Evolutionary conservation across 92 coral and sea anemone genomes (phyloP).

Genomic region (Palythoa grandiflora): DNA sequence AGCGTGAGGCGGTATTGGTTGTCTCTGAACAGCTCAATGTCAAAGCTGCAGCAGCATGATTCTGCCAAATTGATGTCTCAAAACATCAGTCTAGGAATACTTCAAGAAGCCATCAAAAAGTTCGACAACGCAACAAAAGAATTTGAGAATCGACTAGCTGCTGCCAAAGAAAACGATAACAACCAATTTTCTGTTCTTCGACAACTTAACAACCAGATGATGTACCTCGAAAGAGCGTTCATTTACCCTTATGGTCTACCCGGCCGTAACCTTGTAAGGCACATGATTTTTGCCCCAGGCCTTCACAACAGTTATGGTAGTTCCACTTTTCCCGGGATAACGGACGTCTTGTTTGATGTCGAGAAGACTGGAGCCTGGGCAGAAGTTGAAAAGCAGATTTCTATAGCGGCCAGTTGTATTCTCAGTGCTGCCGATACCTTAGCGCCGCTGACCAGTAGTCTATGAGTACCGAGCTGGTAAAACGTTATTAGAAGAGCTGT

Average conservation of each 20-base stretch:
- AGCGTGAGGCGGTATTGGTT: slow-evolving; percentile 58
- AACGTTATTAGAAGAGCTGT: background rate
- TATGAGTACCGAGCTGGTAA: background rate
- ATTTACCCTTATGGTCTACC: slow-evolving; percentile 88
- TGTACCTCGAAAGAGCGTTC: slow-evolving; percentile 90
- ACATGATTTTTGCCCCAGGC: slow-evolving; percentile 91
- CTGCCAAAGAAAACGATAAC: slow-evolving; percentile 41
- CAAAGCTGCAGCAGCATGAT: slow-evolving; percentile 43
- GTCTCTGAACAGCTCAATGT: slow-evolving; percentile 66
- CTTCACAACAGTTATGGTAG: slow-evolving; percentile 79
- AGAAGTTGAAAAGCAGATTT: slow-evolving; percentile 81
- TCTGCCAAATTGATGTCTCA: slow-evolving; percentile 23
- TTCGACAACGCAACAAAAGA: slow-evolving; percentile 39
- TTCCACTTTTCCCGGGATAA: slow-evolving; percentile 91
- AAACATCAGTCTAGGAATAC: slow-evolving; percentile 22
- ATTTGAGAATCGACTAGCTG: slow-evolving; percentile 42
- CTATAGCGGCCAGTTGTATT: slow-evolving; percentile 72
- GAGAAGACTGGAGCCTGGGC: slow-evolving; percentile 72
- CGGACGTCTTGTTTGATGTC: slow-evolving; percentile 78
- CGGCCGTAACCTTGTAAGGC: slow-evolving; percentile 70
- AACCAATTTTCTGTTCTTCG: slow-evolving; percentile 75
- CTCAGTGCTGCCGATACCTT: slow-evolving; percentile 69
- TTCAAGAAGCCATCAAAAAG: slow-evolving; percentile 49
- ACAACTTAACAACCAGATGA: slow-evolving; percentile 85
- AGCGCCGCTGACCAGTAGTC: slow-evolving; percentile 21